Evolutionary conservation across 2,888 invertebrate species (phyloP).

Genomic region (Timema podura): DNA sequence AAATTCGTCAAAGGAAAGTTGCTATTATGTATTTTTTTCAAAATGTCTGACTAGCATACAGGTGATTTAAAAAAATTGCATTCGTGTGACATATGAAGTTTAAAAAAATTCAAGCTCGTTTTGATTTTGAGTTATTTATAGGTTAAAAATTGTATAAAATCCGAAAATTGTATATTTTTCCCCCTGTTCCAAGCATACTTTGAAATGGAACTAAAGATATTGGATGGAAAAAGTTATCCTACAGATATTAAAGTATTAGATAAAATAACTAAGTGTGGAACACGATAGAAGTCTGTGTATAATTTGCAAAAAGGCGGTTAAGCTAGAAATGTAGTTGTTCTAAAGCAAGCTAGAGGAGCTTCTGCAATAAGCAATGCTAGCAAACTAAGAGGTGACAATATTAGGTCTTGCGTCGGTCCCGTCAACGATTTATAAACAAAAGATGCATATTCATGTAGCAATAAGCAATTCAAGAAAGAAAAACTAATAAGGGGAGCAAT

Average conservation of each 20-base stretch:
- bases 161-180: too few relatives aligned
- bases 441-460: too few relatives aligned
- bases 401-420: neutral
- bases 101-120: too few relatives aligned
- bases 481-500: neutral
- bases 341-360: neutral
- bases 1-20: too few relatives aligned
- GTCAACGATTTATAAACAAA: neutral
- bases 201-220: neutral
- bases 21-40: too few relatives aligned
- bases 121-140: too few relatives aligned
- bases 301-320: neutral
- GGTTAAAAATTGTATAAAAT: too few relatives aligned
- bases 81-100: too few relatives aligned
- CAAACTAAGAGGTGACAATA: neutral
- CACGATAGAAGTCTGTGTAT: neutral
- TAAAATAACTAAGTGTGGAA: neutral
- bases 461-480: too few relatives aligned
- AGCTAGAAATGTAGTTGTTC: neutral
- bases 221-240: neutral
- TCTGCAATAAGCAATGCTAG: neutral
- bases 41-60: too few relatives aligned
- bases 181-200: neutral
- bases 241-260: neutral
- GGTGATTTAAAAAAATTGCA: too few relatives aligned